Base-by-base conservation (phyloP, 2,113 vertebrate species). In the Todiramphus saurophagus region DNA sequence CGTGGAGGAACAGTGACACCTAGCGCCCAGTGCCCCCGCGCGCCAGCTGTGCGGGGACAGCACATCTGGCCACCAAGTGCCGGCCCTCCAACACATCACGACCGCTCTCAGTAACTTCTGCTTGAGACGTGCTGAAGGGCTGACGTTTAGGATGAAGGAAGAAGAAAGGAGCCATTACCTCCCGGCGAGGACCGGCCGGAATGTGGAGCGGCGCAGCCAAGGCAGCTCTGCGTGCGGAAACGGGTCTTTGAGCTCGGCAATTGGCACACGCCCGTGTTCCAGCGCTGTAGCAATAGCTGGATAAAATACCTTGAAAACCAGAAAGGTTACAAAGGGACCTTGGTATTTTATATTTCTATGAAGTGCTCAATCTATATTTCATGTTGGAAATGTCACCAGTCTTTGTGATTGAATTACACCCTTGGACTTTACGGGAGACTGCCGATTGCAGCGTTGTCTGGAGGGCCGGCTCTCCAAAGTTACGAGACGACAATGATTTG, bases 1-100 rank as follows among this genome's bases (percentile, higher is more conserved):
- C 19, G 79, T 78, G 44, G 97, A 95, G 87, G 80, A 89, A 92
- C 94, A 98, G 95, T 97, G 97, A 96, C 97, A 98, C 74, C 98
- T 98, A 96, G 97, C 63, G 97, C 96, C 86, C 93, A 85, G 83
- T 1, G 43, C 37, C 70, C 35, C 7, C 2, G 27, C 62, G 4
- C 16, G 6, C 78, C 95, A 89, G 90, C 74, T 82, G 80, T 6
- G 5, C 0, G 2, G 35, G 41, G 27, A 56, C 48, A 0, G 14
- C 90, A 74, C 92, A 89, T 44, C 95, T 91, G 94, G 95, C 33
- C 44, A 21, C 80, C 83, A 4, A 21, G 10, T 0, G 12, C 67
- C 85, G 15, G 9, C 28, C 69, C 85, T 39, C 74, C 83, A 48
- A 28, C 78, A 1, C 64, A 11, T 1, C 48, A 5, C 43, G 20